Base-by-base conservation (phyloP, 2,888 invertebrate genomes). In the Cyclophora punctaria region DNA sequence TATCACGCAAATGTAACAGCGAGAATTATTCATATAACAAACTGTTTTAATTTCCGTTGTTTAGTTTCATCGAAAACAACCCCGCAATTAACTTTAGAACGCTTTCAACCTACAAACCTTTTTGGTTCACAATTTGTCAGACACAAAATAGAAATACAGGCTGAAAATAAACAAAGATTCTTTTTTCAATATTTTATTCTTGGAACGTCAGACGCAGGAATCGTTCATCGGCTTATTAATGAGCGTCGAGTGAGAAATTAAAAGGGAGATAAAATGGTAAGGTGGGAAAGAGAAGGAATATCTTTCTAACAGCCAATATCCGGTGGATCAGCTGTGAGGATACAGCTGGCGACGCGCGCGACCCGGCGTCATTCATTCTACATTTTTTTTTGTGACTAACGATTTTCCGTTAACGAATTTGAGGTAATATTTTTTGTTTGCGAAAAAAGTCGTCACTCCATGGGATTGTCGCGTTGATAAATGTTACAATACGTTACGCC, bases 251-350 rank as follows among this genome's bases (percentile, higher is more conserved):
- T 71, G 73, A 73, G 78, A 78, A 76, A 75, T 81, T 76, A 77
- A 76, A 74, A 75, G 65, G 67, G 61, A 65, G 69, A 74, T 66
- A 57, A 64, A 57, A 56, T 55, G 53, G 63, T 54, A 53, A 50
- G 69, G 69, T 60, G 69, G 68, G 70, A 71, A 77, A 71, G 71
- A 71, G 60, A 63, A 60, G 55, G 56, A 60, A 59, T 59, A 66
- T 37, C 66, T 71, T 69, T 69, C 65, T 83, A 85, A 83, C 83
- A 78, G 83, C 80, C 82, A 86, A 86, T 87, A 87, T 86, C 86
- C 87, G 82, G 73, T 74, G 83, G 83, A 87, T 87, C 87, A 87
- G 87, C 83, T 85, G 84, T 80, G 76, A 72, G 87, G 87, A 85
- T 84, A 78, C 87, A 87, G 86, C 83, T 87, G 86, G 80, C 76